Evolutionary conservation across 1,140 invertebrate species (phyloP).

Genomic region (Sitobion miscanthi): DNA sequence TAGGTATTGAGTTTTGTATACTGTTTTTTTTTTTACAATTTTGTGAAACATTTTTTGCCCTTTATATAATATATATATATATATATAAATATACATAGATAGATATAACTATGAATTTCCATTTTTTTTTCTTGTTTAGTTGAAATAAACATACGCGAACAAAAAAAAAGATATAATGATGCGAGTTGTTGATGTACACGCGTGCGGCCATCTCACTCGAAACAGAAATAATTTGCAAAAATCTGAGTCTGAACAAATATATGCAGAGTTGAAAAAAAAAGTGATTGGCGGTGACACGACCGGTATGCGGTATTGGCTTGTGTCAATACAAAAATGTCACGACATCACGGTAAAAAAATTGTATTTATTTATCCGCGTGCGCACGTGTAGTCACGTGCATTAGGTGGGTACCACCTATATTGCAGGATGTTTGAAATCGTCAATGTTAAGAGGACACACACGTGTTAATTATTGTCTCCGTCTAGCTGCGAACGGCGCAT

Average conservation of each 20-base stretch:
- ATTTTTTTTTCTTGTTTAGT: neutral
- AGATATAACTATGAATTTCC: neutral
- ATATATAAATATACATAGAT: too few species aligned
- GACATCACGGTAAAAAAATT: neutral
- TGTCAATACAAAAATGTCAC: constrained; percentile 6
- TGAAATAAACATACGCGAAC: neutral
- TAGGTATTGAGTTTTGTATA: too few species aligned
- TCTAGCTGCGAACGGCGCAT: neutral
- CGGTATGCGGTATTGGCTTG: too few species aligned
- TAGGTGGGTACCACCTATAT: neutral
- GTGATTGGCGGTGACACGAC: neutral
- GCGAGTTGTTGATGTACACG: neutral
- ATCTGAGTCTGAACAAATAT: neutral
- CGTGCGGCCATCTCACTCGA: neutral
- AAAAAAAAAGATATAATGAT: neutral
- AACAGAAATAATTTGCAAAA: neutral
- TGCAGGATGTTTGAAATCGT: neutral
- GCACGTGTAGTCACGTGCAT: neutral
- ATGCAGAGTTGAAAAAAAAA: neutral
- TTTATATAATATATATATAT: too few species aligned
- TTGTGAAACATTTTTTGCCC: too few species aligned
- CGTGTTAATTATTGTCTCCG: neutral
- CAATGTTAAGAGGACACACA: constrained; percentile 13
- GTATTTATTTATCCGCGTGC: neutral
- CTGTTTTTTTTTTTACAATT: too few species aligned